phyloP scores from a whole-genome alignment of 2,888 invertebrate genomes.

The Sisyra nigra region DNA sequence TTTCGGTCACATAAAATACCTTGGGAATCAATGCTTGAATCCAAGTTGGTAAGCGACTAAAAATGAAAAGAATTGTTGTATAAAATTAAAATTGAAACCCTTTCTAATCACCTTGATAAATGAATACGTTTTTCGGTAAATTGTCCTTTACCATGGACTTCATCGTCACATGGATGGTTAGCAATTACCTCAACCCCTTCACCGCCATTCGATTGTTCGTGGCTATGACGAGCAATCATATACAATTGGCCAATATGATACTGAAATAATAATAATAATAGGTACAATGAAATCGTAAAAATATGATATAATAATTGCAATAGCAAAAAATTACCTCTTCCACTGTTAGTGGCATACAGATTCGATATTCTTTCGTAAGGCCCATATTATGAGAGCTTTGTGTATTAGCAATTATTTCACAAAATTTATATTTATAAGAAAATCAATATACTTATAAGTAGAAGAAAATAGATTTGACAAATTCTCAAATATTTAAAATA shows the following conservation, averaged over 20 bases:
- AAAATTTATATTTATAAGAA: no score
- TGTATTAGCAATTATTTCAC: no score
- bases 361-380: conserved; percentile 73
- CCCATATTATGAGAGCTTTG: conserved; percentile 62
- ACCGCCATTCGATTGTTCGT: conserved; percentile 76
- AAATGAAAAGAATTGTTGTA: conserved; percentile 20
- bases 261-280: conserved; percentile 31
- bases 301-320: conserved; percentile 2
- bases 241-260: conserved; percentile 84
- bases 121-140: conserved; percentile 84
- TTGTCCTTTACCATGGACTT: conserved; percentile 66
- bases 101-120: conserved; percentile 52
- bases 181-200: conserved; percentile 86
- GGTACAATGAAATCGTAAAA: not conserved
- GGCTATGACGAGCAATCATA: conserved; percentile 88
- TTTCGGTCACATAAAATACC: conserved; percentile 85
- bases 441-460: no score
- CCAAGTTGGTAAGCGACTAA: conserved; percentile 79
- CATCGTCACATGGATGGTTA: conserved; percentile 65
- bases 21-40: conserved; percentile 73
- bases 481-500: no score
- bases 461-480: no score
- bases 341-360: conserved; percentile 83
- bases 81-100: not conserved
- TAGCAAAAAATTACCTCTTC: conserved; percentile 53